Evolutionary conservation across 2,797 vertebrate species (phyloP), one percentile per base, ranked within the genome.

Genomic region (Pseudochirops cupreus): DNA sequence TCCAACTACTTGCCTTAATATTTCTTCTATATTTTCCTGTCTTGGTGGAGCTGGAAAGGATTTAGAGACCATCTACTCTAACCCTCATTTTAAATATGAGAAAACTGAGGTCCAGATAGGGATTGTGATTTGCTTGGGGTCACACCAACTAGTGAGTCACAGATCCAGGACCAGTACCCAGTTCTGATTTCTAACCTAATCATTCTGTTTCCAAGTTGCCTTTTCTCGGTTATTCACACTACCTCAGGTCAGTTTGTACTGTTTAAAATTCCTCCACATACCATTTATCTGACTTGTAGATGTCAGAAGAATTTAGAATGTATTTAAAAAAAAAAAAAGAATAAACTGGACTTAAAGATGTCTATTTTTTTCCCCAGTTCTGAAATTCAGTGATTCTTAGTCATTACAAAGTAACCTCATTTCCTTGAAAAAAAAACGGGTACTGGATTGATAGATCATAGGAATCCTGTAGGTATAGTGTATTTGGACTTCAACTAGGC

Each of bases 1-100:
- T 87, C 21, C 7, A 87, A 94, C 93, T 92, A 91, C 39, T 26
- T 14, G 94, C 5, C 33, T 74, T 13, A 93, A 62, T 91, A 82
- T 92, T 96, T 96, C 87, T 92, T 92, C 50, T 91, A 95, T 92
- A 57, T 59, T 24, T 67, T 82, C 52, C 54, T 67, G 50, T 94
- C 21, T 74, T 53, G 54, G 92, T 90, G 93, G 91, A 62, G 90
- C 33, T 91, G 39, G 56, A 94, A 96, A 18, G 46, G 94, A 93
- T 31, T 33, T 92, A 57, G 18, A 74, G 4, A 2, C 92, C 26
- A 50, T 94, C 57, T 96, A 90, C 90, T 91, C 56, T 39, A 93
- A 0, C 39, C 58, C 93, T 89, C 52, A 92, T 52, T 87, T 87
- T 21, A 50, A 55, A 56, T 56, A 74, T 93, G 56, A 93, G 24